Percentiles rank a stretch among this genome's conserved stretches.
Evolutionary conservation across 1,140 invertebrate genomes (phyloP).

Genomic region (Bombyx mandarina): DNA sequence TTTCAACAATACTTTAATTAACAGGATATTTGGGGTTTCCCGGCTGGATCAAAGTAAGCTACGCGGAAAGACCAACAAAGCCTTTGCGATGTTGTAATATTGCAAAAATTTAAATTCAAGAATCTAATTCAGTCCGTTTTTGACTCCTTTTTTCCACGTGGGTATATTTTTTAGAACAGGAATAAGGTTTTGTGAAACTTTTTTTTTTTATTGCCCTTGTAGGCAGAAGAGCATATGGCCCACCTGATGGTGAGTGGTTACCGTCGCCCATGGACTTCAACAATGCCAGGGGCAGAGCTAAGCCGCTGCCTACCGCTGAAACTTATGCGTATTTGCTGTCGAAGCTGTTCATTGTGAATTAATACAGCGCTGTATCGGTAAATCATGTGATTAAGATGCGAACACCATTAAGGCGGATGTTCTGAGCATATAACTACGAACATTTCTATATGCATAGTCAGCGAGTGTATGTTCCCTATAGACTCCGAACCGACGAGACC

Average conservation of each 20-base stretch:
- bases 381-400: constrained; percentile 6
- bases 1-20: not conserved
- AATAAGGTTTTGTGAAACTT: not conserved
- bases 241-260: too few species aligned
- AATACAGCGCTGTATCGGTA: constrained; percentile 8
- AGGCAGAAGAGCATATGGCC: too few species aligned
- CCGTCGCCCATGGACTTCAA: too few species aligned
- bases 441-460: constrained; percentile 9
- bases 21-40: not conserved
- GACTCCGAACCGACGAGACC: too few species aligned
- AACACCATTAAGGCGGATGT: constrained; percentile 9
- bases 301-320: too few species aligned
- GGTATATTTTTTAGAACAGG: not conserved
- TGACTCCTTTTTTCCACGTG: too few species aligned
- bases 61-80: too few species aligned
- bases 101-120: not conserved
- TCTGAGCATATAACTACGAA: constrained; percentile 12
- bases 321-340: not conserved
- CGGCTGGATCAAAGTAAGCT: too few species aligned
- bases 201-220: too few species aligned
- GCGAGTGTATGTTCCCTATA: too few species aligned
- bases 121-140: not conserved
- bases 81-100: too few species aligned
- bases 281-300: too few species aligned
- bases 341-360: constrained; percentile 1